Percentiles rank a stretch among this genome's conserved stretches.
These are phyloP conservation scores for Baccha elongata DNA, from an alignment of 2,888 invertebrate genomes.

Conservation along the genomic window DNA sequence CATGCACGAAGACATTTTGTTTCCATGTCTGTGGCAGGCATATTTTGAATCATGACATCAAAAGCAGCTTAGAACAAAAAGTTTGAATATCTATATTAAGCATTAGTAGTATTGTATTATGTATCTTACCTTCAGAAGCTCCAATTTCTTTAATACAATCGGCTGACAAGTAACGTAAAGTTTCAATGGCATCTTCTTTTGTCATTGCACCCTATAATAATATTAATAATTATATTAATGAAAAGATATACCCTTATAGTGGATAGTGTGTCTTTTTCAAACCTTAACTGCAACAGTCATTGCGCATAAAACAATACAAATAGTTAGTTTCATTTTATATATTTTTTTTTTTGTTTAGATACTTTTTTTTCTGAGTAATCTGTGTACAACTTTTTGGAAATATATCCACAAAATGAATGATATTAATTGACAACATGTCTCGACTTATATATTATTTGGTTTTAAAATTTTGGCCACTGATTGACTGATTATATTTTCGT, in stretches of 20 bases:
- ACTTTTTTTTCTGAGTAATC: too few species aligned
- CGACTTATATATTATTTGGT: conserved; percentile 27
- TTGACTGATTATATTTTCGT: too few species aligned
- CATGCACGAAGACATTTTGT: conserved; percentile 81
- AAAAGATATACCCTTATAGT: background rate
- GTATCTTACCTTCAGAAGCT: conserved; percentile 7
- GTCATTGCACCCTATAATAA: background rate
- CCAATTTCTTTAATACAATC: conserved; percentile 11
- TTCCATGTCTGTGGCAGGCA: conserved; percentile 75
- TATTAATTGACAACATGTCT: background rate
- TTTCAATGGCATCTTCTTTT: conserved; percentile 2
- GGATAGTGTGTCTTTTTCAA: background rate
- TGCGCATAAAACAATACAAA: conserved; percentile 12
- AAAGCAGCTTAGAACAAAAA: conserved; percentile 76
- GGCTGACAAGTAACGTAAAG: background rate
- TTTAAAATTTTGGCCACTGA: background rate
- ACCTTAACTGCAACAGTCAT: conserved; percentile 10
- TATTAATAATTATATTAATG: background rate
- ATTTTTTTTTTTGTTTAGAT: background rate
- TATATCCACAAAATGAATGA: background rate
- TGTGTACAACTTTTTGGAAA: background rate
- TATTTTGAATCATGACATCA: conserved; percentile 77
- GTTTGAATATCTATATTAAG: background rate
- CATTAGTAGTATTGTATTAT: background rate
- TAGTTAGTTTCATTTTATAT: background rate